These are phyloP conservation scores for Drosophila ezoana DNA, from an alignment of 2,888 invertebrate genomes.

Conservation along the genomic window DNA sequence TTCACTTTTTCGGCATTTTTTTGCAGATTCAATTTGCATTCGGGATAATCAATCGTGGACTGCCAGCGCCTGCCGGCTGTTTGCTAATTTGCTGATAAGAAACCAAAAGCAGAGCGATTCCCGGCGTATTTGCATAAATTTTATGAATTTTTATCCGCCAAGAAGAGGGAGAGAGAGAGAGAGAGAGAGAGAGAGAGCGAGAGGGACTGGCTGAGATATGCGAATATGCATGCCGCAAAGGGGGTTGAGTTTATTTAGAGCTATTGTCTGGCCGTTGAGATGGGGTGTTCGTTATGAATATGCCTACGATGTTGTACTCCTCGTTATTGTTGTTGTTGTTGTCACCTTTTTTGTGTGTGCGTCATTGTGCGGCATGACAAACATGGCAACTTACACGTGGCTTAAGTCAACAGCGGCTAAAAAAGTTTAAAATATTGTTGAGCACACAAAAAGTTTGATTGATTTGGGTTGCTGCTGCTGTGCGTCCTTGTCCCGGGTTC, in stretches of 20 bases:
- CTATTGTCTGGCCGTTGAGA: conserved; percentile 22
- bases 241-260: conserved; percentile 40
- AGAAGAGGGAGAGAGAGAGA: background rate
- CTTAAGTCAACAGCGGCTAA: conserved; percentile 60
- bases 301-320: conserved; percentile 21
- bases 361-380: conserved; percentile 52
- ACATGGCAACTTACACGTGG: conserved; percentile 69
- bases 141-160: conserved; percentile 34
- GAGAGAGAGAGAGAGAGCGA: background rate
- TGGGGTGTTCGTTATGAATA: conserved; percentile 34
- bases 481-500: conserved; percentile 42
- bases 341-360: conserved; percentile 51
- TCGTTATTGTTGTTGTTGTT: conserved; percentile 33
- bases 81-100: conserved; percentile 62
- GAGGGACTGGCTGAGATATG: conserved; percentile 1
- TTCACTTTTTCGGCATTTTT: conserved; percentile 26
- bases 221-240: conserved; percentile 16
- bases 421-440: conserved; percentile 60
- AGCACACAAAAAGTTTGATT: conserved; percentile 68
- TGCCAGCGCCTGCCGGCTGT: conserved; percentile 44
- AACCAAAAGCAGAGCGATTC: conserved; percentile 21
- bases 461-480: conserved; percentile 60
- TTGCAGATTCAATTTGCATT: conserved; percentile 70
- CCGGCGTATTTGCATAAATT: conserved; percentile 54
- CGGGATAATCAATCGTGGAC: conserved; percentile 69